Percentiles rank a stretch among this genome's conserved stretches.
Evolutionary conservation across 2,888 invertebrate genomes (phyloP).

Genomic region (Melangyna quadrimaculata): DNA sequence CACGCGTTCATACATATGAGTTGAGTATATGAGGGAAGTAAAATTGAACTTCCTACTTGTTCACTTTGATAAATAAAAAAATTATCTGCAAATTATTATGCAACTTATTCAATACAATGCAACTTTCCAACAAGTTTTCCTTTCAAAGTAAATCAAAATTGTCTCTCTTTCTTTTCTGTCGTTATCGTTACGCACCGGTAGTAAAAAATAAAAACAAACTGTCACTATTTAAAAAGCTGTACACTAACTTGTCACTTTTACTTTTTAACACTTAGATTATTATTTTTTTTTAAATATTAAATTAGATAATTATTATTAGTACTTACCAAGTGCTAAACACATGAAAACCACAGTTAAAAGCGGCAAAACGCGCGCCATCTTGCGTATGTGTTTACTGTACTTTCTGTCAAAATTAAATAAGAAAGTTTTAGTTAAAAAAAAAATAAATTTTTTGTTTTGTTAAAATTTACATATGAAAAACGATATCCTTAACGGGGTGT

Average conservation of each 20-base stretch:
- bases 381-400: constrained; percentile 75
- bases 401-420: constrained; percentile 63
- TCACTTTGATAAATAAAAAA: constrained; percentile 20
- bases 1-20: background rate
- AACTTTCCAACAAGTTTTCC: constrained; percentile 67
- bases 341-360: constrained; percentile 79
- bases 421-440: constrained; percentile 56
- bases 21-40: constrained; percentile 12
- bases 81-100: constrained; percentile 60
- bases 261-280: constrained; percentile 46
- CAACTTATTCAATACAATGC: constrained; percentile 36
- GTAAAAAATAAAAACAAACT: constrained; percentile 13
- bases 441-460: constrained; percentile 1
- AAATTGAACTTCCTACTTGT: constrained; percentile 59
- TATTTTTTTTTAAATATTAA: background rate
- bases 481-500: constrained; percentile 69
- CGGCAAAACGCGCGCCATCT: constrained; percentile 80
- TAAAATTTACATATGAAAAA: constrained; percentile 67
- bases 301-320: constrained; percentile 23
- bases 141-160: background rate
- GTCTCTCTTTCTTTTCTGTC: constrained; percentile 7
- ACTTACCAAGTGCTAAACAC: constrained; percentile 73
- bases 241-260: constrained; percentile 60
- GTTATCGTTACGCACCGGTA: background rate
- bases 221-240: constrained; percentile 23